Evolutionary conservation across 2,797 vertebrate genomes (phyloP).

Genomic region (Coregonus ussuriensis): DNA sequence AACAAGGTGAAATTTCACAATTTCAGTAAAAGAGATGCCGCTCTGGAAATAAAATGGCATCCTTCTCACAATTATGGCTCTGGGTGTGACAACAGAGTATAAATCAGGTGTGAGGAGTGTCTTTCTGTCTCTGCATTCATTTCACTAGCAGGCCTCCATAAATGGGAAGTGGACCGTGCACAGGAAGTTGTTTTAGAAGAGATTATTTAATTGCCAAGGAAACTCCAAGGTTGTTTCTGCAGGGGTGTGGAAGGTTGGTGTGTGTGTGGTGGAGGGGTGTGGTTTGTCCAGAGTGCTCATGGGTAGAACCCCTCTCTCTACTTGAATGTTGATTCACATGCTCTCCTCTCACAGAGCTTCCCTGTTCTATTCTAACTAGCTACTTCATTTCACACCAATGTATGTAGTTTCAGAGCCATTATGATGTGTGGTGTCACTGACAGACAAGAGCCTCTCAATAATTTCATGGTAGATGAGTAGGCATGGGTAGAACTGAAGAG

Average conservation of each 20-base stretch:
- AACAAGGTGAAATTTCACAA: constrained; percentile 81
- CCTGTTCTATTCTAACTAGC: constrained; percentile 40
- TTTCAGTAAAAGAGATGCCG: constrained; percentile 75
- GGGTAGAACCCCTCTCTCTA: constrained; percentile 22
- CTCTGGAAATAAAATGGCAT: constrained; percentile 63
- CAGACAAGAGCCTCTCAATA: constrained; percentile 44
- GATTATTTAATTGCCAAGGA: constrained; percentile 46
- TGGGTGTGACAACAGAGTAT: constrained; percentile 65
- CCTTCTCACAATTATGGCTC: constrained; percentile 65
- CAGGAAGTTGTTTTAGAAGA: constrained; percentile 59
- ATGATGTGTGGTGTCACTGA: constrained; percentile 51
- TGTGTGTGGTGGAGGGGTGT: neutral
- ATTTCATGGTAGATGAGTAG: constrained; percentile 59
- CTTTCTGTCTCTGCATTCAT: constrained; percentile 42
- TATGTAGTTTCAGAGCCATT: constrained; percentile 54
- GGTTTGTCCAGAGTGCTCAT: neutral
- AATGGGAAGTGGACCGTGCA: constrained; percentile 60
- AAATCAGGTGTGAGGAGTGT: constrained; percentile 64
- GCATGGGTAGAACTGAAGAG: constrained; percentile 36
- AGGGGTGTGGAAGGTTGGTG: constrained; percentile 26
- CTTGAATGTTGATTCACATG: constrained; percentile 58
- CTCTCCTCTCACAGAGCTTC: constrained; percentile 32
- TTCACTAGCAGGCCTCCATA: constrained; percentile 66
- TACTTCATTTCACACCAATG: constrained; percentile 60
- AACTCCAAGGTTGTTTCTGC: constrained; percentile 69